A percentile compares a stretch with the other conserved stretches of the same genome.
phyloP scores from a whole-genome alignment of 2,797 vertebrate species.

The Malurus leucopterus region DNA sequence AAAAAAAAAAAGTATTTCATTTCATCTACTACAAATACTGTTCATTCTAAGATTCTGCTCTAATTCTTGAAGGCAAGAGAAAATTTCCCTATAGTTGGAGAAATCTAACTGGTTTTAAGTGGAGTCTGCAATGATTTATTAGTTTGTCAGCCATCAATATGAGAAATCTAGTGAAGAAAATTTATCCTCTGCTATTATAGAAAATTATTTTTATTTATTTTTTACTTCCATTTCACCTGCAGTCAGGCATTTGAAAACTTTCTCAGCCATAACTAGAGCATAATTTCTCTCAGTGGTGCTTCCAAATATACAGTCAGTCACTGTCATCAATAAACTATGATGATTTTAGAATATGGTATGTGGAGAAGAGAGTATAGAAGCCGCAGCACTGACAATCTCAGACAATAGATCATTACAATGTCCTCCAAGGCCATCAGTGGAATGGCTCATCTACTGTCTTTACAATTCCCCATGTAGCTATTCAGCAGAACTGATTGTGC shows the following conservation, averaged over 20 bases:
- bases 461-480: not conserved
- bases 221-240: not conserved
- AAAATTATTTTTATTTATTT: not conserved
- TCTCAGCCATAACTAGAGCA: not conserved
- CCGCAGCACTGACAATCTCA: not conserved
- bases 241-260: not conserved
- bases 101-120: not conserved
- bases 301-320: not conserved
- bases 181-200: not conserved
- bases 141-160: not conserved
- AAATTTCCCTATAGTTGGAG: not conserved
- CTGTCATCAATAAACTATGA: not conserved
- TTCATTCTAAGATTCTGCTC: not conserved
- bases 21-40: not conserved
- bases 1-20: not conserved
- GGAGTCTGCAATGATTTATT: not conserved
- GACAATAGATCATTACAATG: constrained; percentile 12
- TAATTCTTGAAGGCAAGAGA: not conserved
- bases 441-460: not conserved
- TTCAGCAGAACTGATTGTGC: not conserved
- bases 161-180: not conserved
- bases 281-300: not conserved
- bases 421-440: not conserved
- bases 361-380: not conserved
- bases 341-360: not conserved